Conservation (phyloP, 2,797 vertebrate genomes). For the Bradypus variegatus region DNA sequence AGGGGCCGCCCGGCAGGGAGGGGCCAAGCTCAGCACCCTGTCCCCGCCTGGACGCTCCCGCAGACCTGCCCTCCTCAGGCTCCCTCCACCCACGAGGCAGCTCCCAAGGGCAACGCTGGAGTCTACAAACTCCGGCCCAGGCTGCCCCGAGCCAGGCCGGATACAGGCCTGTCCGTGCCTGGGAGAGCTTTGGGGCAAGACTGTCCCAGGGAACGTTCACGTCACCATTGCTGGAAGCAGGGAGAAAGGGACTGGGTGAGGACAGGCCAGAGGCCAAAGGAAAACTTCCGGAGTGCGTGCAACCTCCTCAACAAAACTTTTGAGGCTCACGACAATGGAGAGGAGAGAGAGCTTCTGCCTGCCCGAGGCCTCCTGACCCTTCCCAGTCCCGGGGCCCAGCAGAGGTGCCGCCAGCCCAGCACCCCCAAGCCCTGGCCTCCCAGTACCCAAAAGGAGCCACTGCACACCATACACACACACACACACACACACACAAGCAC, state of each 20-base stretch:
- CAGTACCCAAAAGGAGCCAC: neutral
- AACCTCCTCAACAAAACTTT: no score
- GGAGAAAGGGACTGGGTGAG: neutral
- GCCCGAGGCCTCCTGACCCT: neutral
- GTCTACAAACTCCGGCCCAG: no score
- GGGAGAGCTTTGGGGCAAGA: neutral
- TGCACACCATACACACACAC: no score
- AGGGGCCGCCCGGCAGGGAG: rapidly evolving
- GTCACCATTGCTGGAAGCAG: neutral
- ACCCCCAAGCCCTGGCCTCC: neutral
- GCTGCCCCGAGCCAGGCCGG: neutral
- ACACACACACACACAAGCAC: neutral
- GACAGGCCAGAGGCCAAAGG: neutral
- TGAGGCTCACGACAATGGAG: neutral
- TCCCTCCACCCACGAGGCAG: neutral
- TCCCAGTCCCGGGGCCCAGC: no score
- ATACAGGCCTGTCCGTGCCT: rapidly evolving
- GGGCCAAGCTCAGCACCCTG: neutral
- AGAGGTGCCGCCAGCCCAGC: no score
- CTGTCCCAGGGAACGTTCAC: neutral
- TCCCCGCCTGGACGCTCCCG: neutral
- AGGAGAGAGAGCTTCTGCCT: neutral
- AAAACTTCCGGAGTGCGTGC: rapidly evolving
- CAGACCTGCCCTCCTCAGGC: neutral
- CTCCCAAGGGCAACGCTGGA: no score